These are phyloP conservation scores for Spermophilus dauricus DNA, from an alignment of 2,113 vertebrate species.

Conservation along the genomic window DNA sequence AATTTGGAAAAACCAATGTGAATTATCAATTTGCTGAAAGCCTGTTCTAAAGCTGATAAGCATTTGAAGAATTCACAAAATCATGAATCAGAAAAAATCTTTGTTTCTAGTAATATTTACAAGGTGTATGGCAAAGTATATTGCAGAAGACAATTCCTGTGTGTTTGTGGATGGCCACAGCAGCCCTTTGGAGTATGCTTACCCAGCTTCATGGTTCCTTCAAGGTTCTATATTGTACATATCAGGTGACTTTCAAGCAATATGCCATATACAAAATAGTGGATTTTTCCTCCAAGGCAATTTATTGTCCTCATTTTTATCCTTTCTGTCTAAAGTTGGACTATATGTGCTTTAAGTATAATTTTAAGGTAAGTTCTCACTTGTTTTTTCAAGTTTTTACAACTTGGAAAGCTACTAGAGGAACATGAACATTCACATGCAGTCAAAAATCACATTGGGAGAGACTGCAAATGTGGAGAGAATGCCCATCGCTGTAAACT, in stretches of 20 bases:
- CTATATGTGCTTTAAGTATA: neutral
- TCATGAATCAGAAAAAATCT: neutral
- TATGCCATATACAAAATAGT: neutral
- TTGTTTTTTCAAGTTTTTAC: neutral
- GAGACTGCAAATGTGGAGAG: too few relatives aligned
- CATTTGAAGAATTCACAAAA: neutral
- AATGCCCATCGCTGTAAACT: rapidly evolving
- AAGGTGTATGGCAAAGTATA: neutral
- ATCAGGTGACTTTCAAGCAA: neutral
- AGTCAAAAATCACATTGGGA: neutral
- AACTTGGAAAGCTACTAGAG: neutral
- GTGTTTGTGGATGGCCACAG: neutral
- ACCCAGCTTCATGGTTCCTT: neutral
- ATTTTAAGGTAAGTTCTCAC: neutral
- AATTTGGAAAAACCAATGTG: neutral
- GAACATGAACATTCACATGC: neutral
- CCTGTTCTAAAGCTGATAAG: neutral
- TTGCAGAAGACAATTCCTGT: neutral
- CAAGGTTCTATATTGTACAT: neutral
- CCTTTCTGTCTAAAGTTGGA: too few relatives aligned
- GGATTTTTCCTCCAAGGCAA: neutral
- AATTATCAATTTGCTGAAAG: neutral
- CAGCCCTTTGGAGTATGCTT: neutral
- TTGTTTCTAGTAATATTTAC: neutral
- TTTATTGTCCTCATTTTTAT: neutral